Base-by-base conservation (phyloP, 2,797 vertebrate species). In the Selene dorsalis region DNA sequence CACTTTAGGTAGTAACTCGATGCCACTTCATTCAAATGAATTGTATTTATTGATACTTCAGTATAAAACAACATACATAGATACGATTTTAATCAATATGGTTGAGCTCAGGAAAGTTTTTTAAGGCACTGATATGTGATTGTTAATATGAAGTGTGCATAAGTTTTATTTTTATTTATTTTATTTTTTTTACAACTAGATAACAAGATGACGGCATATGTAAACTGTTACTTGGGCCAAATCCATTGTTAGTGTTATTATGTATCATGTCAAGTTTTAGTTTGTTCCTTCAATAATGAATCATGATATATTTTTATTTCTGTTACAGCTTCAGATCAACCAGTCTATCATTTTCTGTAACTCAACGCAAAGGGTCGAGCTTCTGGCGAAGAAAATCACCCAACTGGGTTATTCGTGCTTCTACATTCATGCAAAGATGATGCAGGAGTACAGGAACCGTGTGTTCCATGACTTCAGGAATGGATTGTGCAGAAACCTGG, bases 341-440 rank as follows among this genome's bases (percentile, higher is more conserved):
- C 93, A 93, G 87, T 93, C 93, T 0, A 93, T 93, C 80, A 93
- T 93, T 65, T 93, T 93, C 75, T 93, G 92, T 65, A 93, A 93
- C 87, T 93, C 91, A 17, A 92, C 94, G 39, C 94, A 93, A 84
- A 88, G 93, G 53, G 93, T 94, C 22, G 93, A 93, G 69, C 93
- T 94, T 39, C 74, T 94, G 63, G 93, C 93, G 32, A 93, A 91
- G 80, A 94, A 93, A 85, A 94, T 94, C 80, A 93, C 91, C 56
- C 93, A 95, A 17, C 78, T 95, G 67, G 94, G 94, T 22, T 95
- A 93, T 58, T 94, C 93, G 0, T 94, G 93, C 79, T 94, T 94
- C 84, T 94, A 95, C 82, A 95, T 95, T 45, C 94, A 87, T 58
- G 93, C 92, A 53, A 93, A 93, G 79, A 93, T 93, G 92, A 93